Conservation (phyloP, 92 coral and sea anemone species). For the Epizoanthus rinbou region DNA sequence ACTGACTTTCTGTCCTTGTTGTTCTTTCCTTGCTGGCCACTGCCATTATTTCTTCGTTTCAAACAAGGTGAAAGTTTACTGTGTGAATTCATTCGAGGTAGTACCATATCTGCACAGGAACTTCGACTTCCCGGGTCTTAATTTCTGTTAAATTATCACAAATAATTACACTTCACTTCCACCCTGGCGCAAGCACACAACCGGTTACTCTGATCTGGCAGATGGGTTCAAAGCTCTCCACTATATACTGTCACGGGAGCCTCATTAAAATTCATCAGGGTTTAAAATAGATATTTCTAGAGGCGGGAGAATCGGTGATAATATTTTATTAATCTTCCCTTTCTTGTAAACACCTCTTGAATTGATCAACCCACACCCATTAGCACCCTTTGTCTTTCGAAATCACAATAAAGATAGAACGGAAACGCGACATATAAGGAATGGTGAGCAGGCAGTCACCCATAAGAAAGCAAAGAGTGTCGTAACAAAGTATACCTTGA, state of each 20-base stretch:
- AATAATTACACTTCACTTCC: background rate
- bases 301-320: background rate
- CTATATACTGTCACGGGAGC: conserved; percentile 7
- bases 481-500: conserved; percentile 2
- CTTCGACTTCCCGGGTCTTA: background rate
- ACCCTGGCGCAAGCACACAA: background rate
- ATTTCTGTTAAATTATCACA: background rate
- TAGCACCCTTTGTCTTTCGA: background rate
- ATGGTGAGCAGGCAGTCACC: background rate
- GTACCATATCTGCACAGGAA: conserved; percentile 23
- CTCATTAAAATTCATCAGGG: conserved; percentile 14
- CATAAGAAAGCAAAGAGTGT: background rate
- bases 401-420: background rate
- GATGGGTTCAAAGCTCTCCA: background rate
- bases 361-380: conserved; percentile 25
- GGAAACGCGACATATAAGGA: background rate
- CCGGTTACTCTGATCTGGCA: conserved; percentile 2
- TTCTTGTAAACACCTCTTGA: conserved; percentile 17
- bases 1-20: conserved; percentile 40
- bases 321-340: conserved; percentile 15
- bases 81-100: conserved; percentile 37
- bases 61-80: conserved; percentile 41
- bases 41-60: conserved; percentile 11
- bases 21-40: background rate
- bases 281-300: conserved; percentile 24